Base-by-base conservation (phyloP, 2,797 vertebrate species). In the Pipistrellus pipistrellus region DNA sequence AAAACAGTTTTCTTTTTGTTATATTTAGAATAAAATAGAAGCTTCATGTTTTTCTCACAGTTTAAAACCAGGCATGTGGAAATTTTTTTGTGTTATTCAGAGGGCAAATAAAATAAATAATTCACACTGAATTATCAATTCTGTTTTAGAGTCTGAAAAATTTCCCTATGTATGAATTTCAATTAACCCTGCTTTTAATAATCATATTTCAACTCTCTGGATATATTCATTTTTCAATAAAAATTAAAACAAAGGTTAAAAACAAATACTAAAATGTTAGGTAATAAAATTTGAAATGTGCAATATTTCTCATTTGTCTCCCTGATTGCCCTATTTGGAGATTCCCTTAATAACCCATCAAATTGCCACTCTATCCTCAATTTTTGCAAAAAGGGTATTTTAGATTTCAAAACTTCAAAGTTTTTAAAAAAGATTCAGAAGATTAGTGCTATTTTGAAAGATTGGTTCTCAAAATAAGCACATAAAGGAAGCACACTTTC, bases 381-480 rank as follows among this genome's bases (percentile, higher is more conserved):
- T 91, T 66, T 90, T 78, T 82, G 64, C 72, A 59, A 88, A 93
- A 27, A 72, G 23, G 72, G 41, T 89, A 87, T 93, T 88, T 82
- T 89, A 90, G 72, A 93, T 51, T 91, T 92, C 87, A 82, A 86
- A 95, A 59, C 51, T 78, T 35, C 44, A 30, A 88, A 51, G 10
- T 41, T 94, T 96, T 90, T 55, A 95, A 91, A 59, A 88, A 76
- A 94, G 73, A 94, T 85, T 95, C 48, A 91, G 84, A 97, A 91
- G 75, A 93, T 95, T 91, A 90, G 96, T 95, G 89, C 86, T 95
- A 93, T 95, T 96, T 96, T 85, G 62, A 46, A 75, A 94, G 69
- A 90, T 90, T 83, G 57, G 13, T 76, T 96, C 88, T 96, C 71
- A 85, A 93, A 97, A 96, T 96, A 93, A 96, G 84, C 69, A 90